A percentile compares a stretch with the other conserved stretches of the same genome.
Evolutionary conservation across 2,113 vertebrate species (phyloP).

Genomic region (Ciconia boyciana): DNA sequence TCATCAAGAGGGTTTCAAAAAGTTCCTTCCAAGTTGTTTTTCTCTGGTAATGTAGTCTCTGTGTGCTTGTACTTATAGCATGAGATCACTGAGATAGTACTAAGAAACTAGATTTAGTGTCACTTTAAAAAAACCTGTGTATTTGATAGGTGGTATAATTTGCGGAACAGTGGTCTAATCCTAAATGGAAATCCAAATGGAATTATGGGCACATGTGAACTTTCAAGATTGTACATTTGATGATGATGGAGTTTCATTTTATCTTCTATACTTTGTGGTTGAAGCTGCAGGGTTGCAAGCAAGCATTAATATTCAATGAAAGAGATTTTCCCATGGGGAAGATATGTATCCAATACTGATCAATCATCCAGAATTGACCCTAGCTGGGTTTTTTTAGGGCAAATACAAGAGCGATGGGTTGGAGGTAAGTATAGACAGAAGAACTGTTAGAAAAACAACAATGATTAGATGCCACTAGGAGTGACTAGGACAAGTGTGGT

Average conservation of each 20-base stretch:
- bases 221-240: background rate
- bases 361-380: background rate
- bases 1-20: background rate
- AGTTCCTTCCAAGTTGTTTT: background rate
- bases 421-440: background rate
- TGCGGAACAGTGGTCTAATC: background rate
- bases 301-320: background rate
- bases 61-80: background rate
- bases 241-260: background rate
- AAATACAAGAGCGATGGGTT: background rate
- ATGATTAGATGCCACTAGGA: background rate
- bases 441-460: background rate
- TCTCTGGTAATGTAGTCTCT: background rate
- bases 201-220: background rate
- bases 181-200: constrained; percentile 31
- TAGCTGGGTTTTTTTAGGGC: background rate
- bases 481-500: background rate
- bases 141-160: background rate
- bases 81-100: background rate
- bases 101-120: background rate
- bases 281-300: background rate
- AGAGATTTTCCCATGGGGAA: background rate
- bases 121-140: background rate
- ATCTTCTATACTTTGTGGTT: background rate
- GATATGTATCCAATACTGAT: background rate